Evolutionary conservation across 2,797 vertebrate genomes (phyloP).

Genomic region (Smutsia gigantea): DNA sequence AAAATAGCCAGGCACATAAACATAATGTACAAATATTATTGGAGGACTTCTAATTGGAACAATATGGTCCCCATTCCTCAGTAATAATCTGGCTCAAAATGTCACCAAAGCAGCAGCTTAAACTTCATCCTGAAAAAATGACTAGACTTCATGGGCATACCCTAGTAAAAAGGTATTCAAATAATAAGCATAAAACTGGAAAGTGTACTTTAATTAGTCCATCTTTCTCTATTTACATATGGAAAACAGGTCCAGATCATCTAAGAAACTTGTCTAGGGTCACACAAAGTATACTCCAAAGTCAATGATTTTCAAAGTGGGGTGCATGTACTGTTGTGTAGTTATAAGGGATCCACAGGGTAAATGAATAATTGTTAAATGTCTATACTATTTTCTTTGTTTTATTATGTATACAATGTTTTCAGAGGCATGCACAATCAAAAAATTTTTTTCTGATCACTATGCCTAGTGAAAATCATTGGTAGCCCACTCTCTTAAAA

Average conservation of each 20-base stretch:
- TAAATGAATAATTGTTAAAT: constrained; percentile 28
- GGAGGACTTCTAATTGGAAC: neutral
- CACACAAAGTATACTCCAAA: neutral
- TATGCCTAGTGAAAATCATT: neutral
- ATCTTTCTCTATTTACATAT: neutral
- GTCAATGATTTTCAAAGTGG: neutral
- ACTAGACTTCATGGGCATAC: neutral
- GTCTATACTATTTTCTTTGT: neutral
- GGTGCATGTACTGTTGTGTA: neutral
- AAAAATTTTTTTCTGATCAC: neutral
- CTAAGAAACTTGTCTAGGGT: neutral
- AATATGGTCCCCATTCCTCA: neutral
- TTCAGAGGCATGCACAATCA: neutral
- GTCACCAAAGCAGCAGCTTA: neutral
- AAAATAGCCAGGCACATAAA: constrained; percentile 9
- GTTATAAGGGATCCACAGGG: neutral
- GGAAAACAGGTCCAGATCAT: neutral
- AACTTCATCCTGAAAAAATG: constrained; percentile 18
- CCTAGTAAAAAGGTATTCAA: neutral
- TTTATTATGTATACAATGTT: neutral
- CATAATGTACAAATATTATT: neutral
- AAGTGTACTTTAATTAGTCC: neutral
- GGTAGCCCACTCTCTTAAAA: neutral
- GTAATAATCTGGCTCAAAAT: constrained; percentile 37
- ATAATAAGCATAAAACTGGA: neutral